Conservation (phyloP, 2,888 invertebrate genomes). For the Morinoia aosen region DNA sequence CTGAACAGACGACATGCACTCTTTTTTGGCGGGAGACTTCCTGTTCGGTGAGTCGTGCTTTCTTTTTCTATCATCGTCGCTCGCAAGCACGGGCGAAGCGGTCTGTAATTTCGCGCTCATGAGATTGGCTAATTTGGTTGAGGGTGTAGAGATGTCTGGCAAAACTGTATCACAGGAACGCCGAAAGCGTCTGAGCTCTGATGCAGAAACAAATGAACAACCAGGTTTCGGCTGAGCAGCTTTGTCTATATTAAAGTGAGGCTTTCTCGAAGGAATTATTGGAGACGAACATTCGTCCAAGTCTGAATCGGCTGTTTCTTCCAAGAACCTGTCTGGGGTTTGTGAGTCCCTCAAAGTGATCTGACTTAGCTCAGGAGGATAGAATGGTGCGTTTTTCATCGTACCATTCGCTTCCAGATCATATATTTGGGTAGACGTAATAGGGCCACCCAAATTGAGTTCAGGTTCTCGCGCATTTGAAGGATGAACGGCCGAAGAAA, state of each 20-base stretch:
- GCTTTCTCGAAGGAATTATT: neutral
- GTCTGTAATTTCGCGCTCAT: neutral
- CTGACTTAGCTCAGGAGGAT: constrained; percentile 24
- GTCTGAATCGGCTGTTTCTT: neutral
- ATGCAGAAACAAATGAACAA: neutral
- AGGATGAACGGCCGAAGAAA: neutral
- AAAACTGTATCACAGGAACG: neutral
- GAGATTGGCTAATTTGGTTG: neutral
- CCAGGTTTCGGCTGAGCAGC: neutral
- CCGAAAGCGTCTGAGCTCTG: neutral
- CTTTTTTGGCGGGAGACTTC: constrained; percentile 6
- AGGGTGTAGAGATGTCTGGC: neutral
- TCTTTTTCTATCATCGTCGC: neutral
- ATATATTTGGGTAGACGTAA: neutral
- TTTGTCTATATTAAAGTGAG: neutral
- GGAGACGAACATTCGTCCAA: neutral
- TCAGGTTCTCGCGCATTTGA: neutral
- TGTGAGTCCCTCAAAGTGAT: neutral
- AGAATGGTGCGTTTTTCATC: no score
- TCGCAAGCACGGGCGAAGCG: neutral
- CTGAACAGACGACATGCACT: neutral
- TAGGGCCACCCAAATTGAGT: neutral
- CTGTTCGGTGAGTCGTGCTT: neutral
- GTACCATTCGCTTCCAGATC: no score
- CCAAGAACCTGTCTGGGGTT: neutral